A percentile compares a stretch with the other conserved stretches of the same genome.
Evolutionary conservation across 2,888 invertebrate species (phyloP).

Genomic region (Isoperla grammatica): DNA sequence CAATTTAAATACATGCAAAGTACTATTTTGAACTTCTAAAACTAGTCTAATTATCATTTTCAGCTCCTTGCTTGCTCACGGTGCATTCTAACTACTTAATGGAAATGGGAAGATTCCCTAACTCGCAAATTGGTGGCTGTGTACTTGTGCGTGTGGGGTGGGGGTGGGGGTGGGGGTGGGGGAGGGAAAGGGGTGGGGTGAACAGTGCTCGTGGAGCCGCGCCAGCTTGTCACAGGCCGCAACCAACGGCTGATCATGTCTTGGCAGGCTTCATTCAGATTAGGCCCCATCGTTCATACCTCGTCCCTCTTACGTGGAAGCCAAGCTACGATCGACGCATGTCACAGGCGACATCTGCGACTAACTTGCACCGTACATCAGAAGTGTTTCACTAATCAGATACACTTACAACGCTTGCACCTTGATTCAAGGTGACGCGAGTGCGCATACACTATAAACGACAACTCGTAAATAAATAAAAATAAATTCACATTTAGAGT

Average conservation of each 20-base stretch:
- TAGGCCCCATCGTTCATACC: neutral
- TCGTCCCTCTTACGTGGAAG: too few relatives aligned
- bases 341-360: too few relatives aligned
- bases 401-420: too few relatives aligned
- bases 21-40: too few relatives aligned
- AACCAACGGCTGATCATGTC: conserved; percentile 5
- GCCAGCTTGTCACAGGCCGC: neutral
- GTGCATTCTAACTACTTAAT: conserved; percentile 17
- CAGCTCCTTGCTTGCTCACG: conserved; percentile 15
- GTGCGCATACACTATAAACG: too few relatives aligned
- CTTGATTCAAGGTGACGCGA: too few relatives aligned
- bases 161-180: neutral
- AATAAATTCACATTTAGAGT: too few relatives aligned
- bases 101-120: conserved; percentile 5
- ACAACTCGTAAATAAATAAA: too few relatives aligned
- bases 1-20: too few relatives aligned
- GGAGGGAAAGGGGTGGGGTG: neutral
- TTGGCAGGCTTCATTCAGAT: conserved; percentile 8
- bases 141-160: neutral
- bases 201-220: neutral
- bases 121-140: conserved; percentile 8
- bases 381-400: too few relatives aligned
- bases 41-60: conserved; percentile 14
- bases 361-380: too few relatives aligned
- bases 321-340: too few relatives aligned